phyloP scores from a whole-genome alignment of 2,113 vertebrate species.

The Porphyrio hochstetteri region DNA sequence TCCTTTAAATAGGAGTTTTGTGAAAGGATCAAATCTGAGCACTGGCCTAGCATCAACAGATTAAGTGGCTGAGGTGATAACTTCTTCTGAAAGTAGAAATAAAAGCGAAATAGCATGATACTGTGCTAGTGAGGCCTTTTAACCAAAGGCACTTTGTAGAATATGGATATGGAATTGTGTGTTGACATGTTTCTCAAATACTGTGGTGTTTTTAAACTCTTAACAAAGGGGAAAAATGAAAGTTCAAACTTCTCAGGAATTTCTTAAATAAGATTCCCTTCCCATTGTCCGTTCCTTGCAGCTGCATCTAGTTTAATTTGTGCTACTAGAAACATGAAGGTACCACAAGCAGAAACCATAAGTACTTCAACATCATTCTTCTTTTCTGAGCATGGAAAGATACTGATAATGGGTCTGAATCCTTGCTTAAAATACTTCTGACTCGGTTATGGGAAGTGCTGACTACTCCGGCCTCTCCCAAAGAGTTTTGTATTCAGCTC shows the following conservation, averaged over 20 bases:
- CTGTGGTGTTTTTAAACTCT: background rate
- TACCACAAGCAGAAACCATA: background rate
- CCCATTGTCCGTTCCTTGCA: background rate
- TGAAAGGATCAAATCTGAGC: background rate
- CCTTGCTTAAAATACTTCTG: background rate
- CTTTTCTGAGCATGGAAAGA: background rate
- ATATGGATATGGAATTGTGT: background rate
- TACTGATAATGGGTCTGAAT: background rate
- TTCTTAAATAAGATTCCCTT: background rate
- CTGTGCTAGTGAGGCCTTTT: background rate
- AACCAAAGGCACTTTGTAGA: background rate
- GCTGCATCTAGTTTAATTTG: background rate
- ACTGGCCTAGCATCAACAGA: background rate
- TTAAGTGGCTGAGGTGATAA: background rate
- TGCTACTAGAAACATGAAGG: background rate
- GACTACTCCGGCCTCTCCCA: slow-evolving; percentile 34
- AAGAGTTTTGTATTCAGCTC: slow-evolving; percentile 3
- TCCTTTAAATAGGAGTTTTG: background rate
- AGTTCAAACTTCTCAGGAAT: background rate
- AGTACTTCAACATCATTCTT: background rate
- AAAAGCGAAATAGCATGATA: background rate
- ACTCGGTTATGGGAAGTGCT: slow-evolving; percentile 16
- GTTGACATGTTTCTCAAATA: background rate
- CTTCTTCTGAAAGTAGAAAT: background rate
- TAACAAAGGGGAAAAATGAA: background rate